Base-by-base conservation (phyloP, 2,113 vertebrate genomes). In the Guaruba guarouba region DNA sequence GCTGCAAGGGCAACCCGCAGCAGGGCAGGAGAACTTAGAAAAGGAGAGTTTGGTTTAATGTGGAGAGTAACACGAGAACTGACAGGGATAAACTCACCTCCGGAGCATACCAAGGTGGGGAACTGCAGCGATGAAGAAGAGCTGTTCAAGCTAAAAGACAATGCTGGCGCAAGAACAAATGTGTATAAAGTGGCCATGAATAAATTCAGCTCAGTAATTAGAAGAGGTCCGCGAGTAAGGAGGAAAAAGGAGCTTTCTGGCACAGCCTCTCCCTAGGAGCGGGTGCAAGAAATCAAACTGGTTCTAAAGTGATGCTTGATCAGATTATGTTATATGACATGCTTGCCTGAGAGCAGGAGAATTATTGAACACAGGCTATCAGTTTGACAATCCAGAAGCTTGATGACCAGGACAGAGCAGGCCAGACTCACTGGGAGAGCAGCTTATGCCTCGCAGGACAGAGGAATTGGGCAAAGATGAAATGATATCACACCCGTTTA, bases 291-390 rank as follows among this genome's bases (percentile, higher is more conserved):
- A 81, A 64, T 35, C 37, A 54, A n/a, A 20, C 66, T 15, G 25
- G 25, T 71, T 49, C 51, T 67, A 9, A 52, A n/a, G 31, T 13
- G 66, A 20, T 2, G n/a, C 41, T 44, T 5, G 19, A 41, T 51
- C 9, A 17, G 49, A 4, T 33, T 27, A 12, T 13, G 37, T 22
- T 48, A 3, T 0, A 17, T 0, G 1, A n/a, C 7, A 5, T 0
- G 2, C 41, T 33, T 31, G 35, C 73, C 55, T 6, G 43, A 2
- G 4, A 80, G 48, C 43, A 29, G 48, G 20, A 4, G 17, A 33
- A 7, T 51, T 39, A 18, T 16, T 57, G 41, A 54, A 11, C 28
- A 5, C 0, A 0, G 37, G 3, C 39, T 51, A 5, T 12, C 28
- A 5, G 33, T 27, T 13, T 33, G 75, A 27, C 16, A 39, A 4